Percentiles rank a stretch among this genome's conserved stretches.
phyloP scores from a whole-genome alignment of 2,113 vertebrate genomes.

The Mesoclemmys tuberculata region DNA sequence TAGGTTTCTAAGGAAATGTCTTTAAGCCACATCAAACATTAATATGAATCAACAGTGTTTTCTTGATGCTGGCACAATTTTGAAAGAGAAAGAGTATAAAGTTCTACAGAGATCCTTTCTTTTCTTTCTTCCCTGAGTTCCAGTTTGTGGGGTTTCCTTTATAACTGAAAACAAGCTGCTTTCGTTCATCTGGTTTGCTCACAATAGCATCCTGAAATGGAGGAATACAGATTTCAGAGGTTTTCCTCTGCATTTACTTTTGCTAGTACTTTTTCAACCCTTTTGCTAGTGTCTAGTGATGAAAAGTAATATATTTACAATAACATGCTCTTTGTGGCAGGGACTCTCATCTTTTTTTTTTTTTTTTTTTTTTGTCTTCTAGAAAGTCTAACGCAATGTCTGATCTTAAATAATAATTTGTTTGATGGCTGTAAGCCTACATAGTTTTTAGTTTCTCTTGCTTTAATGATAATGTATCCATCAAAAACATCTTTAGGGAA shows the following conservation, averaged over 20 bases:
- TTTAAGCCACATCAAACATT: background rate
- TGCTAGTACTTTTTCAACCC: too few species aligned
- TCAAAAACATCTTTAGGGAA: too few species aligned
- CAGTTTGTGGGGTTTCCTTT: background rate
- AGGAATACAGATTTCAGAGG: accelerated
- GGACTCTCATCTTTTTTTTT: too few species aligned
- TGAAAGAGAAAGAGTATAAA: background rate
- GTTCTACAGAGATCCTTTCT: background rate
- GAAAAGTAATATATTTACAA: too few species aligned
- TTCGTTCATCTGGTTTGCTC: background rate
- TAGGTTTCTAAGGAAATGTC: background rate
- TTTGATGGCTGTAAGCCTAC: too few species aligned
- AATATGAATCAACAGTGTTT: background rate
- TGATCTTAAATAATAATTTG: too few species aligned
- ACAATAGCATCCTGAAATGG: background rate
- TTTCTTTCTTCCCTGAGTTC: background rate
- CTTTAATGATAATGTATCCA: too few species aligned
- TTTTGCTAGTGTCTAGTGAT: too few species aligned
- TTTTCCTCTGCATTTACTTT: background rate
- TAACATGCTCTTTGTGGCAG: too few species aligned
- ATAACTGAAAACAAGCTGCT: background rate
- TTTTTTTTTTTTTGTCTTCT: too few species aligned
- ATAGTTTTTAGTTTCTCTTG: too few species aligned
- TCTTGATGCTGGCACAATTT: background rate
- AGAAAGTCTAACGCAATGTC: too few species aligned